Evolutionary conservation across 2,797 vertebrate genomes (phyloP), one percentile per base, ranked within the genome.

Genomic region (Schizopygopsis pylzovi): DNA sequence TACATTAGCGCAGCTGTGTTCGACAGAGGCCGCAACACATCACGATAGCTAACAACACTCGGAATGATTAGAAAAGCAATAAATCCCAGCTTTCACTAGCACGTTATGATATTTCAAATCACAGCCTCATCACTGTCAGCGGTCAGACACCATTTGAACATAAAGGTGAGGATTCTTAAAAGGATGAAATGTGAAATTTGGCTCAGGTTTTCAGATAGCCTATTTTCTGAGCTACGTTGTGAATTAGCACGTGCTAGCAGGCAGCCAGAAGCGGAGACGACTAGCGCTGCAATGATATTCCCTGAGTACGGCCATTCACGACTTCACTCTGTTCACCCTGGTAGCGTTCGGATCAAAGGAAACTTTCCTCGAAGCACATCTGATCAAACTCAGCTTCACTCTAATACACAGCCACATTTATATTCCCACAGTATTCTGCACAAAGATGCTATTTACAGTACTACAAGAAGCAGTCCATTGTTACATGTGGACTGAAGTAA

Each of bases 331-430:
- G 92, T 92, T 93, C 92, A 91, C 92, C 92, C 90, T 91, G 94
- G 94, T 92, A 92, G 91, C 91, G 91, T 92, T 92, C 92, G 93
- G 92, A 94, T 95, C 93, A 94, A 93, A 94, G 37, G 89, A 90
- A 89, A 92, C 92, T 93, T 94, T 93, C 92, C 91, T 90, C 89
- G 90, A 94, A 94, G 90, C 65, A 89, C 92, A 94, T 94, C 92
- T 93, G 93, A 95, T 94, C 93, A 92, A 93, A 91, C 92, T 93
- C 88, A 87, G 33, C 81, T 59, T 76, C 82, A 84, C 39, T 81
- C 59, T 72, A 39, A 68, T 47, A 52, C 49, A 75, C n/a, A 10
- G 12, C 9, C 28, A 9, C 81, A 84, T 84, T 86, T 73, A 78
- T 81, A 75, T 84, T 77, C 84, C 39, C 45, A 15, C 22, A 22